Conservation (phyloP, 2,797 vertebrate species). For the Odontamblyopus lacepedii region DNA sequence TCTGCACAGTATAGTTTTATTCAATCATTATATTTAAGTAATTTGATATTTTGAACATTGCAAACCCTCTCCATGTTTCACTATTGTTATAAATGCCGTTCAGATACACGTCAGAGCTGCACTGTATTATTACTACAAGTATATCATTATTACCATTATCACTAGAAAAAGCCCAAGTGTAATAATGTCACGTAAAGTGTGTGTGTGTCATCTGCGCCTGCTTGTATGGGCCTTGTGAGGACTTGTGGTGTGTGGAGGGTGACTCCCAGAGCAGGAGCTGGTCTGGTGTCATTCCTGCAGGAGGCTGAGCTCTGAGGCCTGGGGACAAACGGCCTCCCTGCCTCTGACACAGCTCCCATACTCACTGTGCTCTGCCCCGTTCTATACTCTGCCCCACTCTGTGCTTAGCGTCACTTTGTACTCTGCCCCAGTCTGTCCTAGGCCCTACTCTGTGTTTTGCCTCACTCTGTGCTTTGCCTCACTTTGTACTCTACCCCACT, state of each 20-base stretch:
- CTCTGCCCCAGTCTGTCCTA: too few relatives aligned
- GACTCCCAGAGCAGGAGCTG: constrained; percentile 72
- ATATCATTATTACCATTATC: not conserved
- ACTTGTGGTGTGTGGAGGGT: constrained; percentile 55
- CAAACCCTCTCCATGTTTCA: not conserved
- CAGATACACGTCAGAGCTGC: not conserved
- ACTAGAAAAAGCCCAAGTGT: not conserved
- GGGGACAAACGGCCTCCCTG: constrained; percentile 72
- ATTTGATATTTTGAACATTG: not conserved
- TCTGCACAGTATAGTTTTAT: too few relatives aligned
- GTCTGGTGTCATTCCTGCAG: constrained; percentile 81
- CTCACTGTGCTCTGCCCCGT: too few relatives aligned
- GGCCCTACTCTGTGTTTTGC: too few relatives aligned
- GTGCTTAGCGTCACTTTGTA: too few relatives aligned
- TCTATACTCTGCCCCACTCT: too few relatives aligned
- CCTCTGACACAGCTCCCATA: not conserved
- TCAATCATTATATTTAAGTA: not conserved
- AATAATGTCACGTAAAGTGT: not conserved
- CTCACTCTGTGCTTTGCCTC: too few relatives aligned
- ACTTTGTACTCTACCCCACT: too few relatives aligned
- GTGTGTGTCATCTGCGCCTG: constrained; percentile 37
- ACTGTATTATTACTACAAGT: not conserved
- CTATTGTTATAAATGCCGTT: not conserved
- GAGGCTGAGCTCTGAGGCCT: constrained; percentile 70
- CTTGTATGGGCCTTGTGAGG: constrained; percentile 41